phyloP scores from a whole-genome alignment of 2,113 vertebrate species.

The Albula glossodonta region DNA sequence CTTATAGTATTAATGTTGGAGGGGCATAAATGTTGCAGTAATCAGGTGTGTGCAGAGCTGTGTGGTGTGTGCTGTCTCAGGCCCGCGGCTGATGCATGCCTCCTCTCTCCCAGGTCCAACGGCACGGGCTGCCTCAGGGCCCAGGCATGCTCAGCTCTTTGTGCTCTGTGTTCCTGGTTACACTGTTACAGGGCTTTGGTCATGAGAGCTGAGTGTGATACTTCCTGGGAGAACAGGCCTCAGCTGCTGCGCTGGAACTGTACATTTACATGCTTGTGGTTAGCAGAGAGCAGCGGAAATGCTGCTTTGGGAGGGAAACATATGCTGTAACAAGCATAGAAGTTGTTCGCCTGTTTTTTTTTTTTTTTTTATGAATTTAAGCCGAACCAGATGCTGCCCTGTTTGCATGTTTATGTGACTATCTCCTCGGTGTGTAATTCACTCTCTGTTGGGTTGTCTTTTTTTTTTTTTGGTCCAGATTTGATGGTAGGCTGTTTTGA shows the following conservation, averaged over 20 bases:
- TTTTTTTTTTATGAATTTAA: background rate
- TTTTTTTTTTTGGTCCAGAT: too few relatives aligned
- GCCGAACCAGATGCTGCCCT: background rate
- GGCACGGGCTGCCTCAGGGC: too few relatives aligned
- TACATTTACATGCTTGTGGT: slow-evolving; percentile 2
- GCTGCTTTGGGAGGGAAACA: background rate
- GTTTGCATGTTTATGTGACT: background rate
- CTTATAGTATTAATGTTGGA: too few relatives aligned
- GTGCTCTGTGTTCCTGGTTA: background rate
- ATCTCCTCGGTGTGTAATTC: background rate
- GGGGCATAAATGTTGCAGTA: too few relatives aligned
- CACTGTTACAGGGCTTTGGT: too few relatives aligned
- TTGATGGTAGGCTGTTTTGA: background rate
- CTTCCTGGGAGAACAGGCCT: background rate
- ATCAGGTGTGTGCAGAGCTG: too few relatives aligned
- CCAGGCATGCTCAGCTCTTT: background rate
- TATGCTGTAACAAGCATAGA: background rate
- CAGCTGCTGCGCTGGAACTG: background rate
- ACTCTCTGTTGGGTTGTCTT: background rate
- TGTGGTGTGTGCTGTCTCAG: too few relatives aligned
- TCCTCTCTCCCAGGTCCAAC: too few relatives aligned
- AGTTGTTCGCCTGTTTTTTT: too few relatives aligned
- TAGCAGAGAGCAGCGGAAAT: background rate
- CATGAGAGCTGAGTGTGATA: too few relatives aligned
- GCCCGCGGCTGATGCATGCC: too few relatives aligned